Conservation (phyloP, 2,888 invertebrate genomes). For the Maniola hyperantus region DNA sequence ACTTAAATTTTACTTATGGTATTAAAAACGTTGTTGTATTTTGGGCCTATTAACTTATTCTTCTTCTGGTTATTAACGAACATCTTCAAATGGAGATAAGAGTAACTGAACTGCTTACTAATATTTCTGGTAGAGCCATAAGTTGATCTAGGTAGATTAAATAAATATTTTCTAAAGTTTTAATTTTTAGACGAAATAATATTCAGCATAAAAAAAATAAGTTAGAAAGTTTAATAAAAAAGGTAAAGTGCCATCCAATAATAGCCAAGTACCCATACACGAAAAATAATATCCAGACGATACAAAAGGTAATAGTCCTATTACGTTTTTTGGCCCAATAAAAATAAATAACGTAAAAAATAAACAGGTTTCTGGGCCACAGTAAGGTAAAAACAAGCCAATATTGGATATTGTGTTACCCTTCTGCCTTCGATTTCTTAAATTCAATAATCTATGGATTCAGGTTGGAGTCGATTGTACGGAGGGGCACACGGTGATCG, state of each 20-base stretch:
- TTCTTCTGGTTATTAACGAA: too few relatives aligned
- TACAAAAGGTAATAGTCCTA: constrained; percentile 26
- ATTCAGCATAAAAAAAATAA: not conserved
- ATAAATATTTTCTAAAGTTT: too few relatives aligned
- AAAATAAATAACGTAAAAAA: constrained; percentile 27
- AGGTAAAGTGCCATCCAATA: not conserved
- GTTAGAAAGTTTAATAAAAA: not conserved
- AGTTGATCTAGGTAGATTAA: too few relatives aligned
- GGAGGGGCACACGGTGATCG: constrained; percentile 45
- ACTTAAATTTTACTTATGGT: too few relatives aligned
- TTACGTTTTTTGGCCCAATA: constrained; percentile 22
- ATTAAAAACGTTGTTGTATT: too few relatives aligned
- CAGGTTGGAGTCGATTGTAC: constrained; percentile 41
- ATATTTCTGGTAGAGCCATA: too few relatives aligned
- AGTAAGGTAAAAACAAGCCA: constrained; percentile 30
- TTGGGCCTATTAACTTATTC: too few relatives aligned
- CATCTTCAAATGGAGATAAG: too few relatives aligned
- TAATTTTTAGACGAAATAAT: not conserved
- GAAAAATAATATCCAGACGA: not conserved
- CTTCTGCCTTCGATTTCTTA: constrained; percentile 42
- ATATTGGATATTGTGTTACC: constrained; percentile 35
- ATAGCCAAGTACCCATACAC: not conserved
- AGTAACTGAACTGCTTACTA: too few relatives aligned
- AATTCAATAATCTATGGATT: constrained; percentile 47
- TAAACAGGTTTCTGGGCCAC: constrained; percentile 28